Conservation (phyloP, 1,140 invertebrate species). For the Drosophila nasuta region DNA sequence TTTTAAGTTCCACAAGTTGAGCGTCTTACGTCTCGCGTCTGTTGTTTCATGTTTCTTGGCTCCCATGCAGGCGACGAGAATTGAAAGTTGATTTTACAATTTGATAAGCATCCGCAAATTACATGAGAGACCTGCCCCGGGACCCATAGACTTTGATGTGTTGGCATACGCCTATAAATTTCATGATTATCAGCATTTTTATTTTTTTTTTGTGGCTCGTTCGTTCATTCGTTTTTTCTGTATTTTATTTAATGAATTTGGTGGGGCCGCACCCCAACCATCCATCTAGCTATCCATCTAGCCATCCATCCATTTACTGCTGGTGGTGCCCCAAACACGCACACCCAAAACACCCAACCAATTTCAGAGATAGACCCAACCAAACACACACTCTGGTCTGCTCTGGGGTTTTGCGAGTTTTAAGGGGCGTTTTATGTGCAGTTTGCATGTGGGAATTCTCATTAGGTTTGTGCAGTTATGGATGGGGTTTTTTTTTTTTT, state of each 20-base stretch:
- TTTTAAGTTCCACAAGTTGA: background rate
- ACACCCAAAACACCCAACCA: slow-evolving; percentile 23
- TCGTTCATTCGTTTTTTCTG: background rate
- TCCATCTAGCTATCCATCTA: slow-evolving; percentile 8
- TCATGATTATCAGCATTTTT: slow-evolving; percentile 63
- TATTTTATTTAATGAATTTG: slow-evolving; percentile 67
- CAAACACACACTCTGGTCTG: background rate
- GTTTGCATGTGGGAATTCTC: slow-evolving; percentile 70
- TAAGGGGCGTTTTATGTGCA: slow-evolving; percentile 69
- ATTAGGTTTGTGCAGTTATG: slow-evolving; percentile 23
- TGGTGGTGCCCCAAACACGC: slow-evolving; percentile 27
- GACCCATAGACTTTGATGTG: slow-evolving; percentile 41
- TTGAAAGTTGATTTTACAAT: slow-evolving; percentile 81
- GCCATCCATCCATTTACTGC: background rate
- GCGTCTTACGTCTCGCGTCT: background rate
- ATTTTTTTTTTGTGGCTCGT: too few relatives aligned
- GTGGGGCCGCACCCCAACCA: slow-evolving; percentile 47
- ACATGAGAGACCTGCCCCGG: slow-evolving; percentile 68
- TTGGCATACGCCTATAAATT: slow-evolving; percentile 73
- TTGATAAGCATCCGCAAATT: slow-evolving; percentile 80
- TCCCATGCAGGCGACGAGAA: slow-evolving; percentile 36
- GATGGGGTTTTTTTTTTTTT: background rate
- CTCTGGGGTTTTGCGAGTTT: slow-evolving; percentile 1
- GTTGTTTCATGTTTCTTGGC: background rate
- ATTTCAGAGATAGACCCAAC: slow-evolving; percentile 34